A percentile compares a stretch with the other conserved stretches of the same genome.
Evolutionary conservation across 2,113 vertebrate species (phyloP).

Genomic region (Tursiops truncatus): DNA sequence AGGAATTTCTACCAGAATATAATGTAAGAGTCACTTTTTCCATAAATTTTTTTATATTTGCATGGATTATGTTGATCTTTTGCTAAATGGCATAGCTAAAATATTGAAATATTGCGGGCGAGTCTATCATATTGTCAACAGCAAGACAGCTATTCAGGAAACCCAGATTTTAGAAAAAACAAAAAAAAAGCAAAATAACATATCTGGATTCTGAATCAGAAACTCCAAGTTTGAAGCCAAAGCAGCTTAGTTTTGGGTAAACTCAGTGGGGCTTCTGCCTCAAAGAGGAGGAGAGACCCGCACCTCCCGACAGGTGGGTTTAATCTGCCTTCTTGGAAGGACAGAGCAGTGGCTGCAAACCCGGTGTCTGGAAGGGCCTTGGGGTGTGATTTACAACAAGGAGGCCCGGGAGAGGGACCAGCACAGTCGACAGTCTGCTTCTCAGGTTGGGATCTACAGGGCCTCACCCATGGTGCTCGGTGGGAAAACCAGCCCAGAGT

Average conservation of each 20-base stretch:
- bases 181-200: background rate
- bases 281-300: background rate
- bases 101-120: background rate
- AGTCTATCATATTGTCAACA: background rate
- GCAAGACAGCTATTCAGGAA: background rate
- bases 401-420: background rate
- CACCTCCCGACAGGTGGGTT: background rate
- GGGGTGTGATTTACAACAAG: background rate
- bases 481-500: background rate
- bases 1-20: background rate
- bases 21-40: background rate
- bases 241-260: background rate
- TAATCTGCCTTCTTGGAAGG: background rate
- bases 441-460: no score
- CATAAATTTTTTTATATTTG: background rate
- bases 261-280: background rate
- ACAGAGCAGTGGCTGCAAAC: background rate
- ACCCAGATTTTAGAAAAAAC: background rate
- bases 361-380: background rate
- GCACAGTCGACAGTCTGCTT: background rate
- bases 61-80: background rate
- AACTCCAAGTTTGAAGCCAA: background rate
- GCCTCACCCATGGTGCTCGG: background rate
- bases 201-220: background rate
- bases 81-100: background rate